Evolutionary conservation across 2,888 invertebrate genomes (phyloP).

Genomic region (Cheilosia pagana): DNA sequence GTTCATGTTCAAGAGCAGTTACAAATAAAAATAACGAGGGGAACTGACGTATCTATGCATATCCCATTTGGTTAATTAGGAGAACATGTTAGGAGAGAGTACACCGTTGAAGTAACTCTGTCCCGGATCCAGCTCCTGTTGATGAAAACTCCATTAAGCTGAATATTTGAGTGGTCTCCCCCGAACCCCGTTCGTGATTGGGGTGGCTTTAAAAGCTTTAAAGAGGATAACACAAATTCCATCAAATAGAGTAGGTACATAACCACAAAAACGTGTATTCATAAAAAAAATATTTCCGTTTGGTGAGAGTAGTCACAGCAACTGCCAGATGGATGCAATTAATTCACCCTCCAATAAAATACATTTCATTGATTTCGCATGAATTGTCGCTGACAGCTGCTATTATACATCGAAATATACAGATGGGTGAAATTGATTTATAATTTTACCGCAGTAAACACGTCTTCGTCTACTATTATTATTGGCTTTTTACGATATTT

Average conservation of each 20-base stretch:
- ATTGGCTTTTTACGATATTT: neutral
- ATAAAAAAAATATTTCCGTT: no score
- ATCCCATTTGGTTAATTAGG: conserved; percentile 61
- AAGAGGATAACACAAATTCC: neutral
- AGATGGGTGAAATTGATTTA: neutral
- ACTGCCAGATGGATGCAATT: neutral
- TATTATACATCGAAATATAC: neutral
- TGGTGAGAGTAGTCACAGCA: neutral
- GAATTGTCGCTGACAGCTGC: neutral
- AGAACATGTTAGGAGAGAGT: conserved; percentile 24
- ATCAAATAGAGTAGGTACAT: neutral
- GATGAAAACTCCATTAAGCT: conserved; percentile 13
- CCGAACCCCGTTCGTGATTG: neutral
- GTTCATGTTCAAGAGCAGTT: conserved; percentile 59
- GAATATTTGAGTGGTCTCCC: neutral
- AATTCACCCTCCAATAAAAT: neutral
- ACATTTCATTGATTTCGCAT: conserved; percentile 1
- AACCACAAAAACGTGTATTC: neutral
- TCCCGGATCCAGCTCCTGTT: conserved; percentile 5
- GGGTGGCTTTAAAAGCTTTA: conserved; percentile 1
- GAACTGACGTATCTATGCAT: conserved; percentile 35
- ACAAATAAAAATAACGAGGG: conserved; percentile 27
- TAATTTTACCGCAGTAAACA: neutral
- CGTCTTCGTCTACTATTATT: neutral
- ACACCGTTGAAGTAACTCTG: conserved; percentile 28